These are phyloP conservation scores for Varanus salvator DNA, from an alignment of 2,113 vertebrate genomes.

Conservation along the genomic window DNA sequence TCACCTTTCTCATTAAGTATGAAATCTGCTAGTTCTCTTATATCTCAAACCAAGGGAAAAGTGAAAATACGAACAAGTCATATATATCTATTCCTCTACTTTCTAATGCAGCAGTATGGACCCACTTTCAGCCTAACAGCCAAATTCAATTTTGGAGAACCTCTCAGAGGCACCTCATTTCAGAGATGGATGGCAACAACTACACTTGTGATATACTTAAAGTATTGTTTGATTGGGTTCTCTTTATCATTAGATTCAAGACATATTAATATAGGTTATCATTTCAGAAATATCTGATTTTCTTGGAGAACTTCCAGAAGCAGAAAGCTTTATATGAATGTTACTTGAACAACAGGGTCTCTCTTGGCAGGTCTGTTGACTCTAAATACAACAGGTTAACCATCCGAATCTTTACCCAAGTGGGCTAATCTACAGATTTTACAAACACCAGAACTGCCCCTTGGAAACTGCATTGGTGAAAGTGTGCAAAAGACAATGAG, in stretches of 20 bases:
- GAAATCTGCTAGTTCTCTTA: not conserved
- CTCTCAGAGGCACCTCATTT: no score
- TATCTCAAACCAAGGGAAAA: not conserved
- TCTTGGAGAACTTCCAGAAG: slow-evolving; percentile 22
- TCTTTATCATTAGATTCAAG: not conserved
- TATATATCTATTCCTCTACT: not conserved
- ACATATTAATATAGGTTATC: slow-evolving; percentile 5
- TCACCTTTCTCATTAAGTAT: not conserved
- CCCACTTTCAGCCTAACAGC: no score
- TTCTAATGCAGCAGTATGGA: not conserved
- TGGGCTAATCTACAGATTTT: slow-evolving; percentile 4
- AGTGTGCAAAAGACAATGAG: not conserved
- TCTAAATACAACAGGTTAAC: slow-evolving; percentile 15
- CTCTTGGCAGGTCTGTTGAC: slow-evolving; percentile 13
- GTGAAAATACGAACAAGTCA: not conserved
- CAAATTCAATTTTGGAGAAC: no score
- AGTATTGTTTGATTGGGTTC: not conserved
- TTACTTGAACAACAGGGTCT: slow-evolving; percentile 28
- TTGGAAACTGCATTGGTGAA: slow-evolving; percentile 40
- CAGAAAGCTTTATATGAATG: slow-evolving; percentile 21
- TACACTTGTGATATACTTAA: no score
- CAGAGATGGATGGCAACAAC: no score
- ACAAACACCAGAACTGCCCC: not conserved
- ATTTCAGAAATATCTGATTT: slow-evolving; percentile 10
- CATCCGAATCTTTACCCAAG: slow-evolving; percentile 19